Evolutionary conservation across 2,888 invertebrate genomes (phyloP).

Genomic region (Pristionchus entomophagus): DNA sequence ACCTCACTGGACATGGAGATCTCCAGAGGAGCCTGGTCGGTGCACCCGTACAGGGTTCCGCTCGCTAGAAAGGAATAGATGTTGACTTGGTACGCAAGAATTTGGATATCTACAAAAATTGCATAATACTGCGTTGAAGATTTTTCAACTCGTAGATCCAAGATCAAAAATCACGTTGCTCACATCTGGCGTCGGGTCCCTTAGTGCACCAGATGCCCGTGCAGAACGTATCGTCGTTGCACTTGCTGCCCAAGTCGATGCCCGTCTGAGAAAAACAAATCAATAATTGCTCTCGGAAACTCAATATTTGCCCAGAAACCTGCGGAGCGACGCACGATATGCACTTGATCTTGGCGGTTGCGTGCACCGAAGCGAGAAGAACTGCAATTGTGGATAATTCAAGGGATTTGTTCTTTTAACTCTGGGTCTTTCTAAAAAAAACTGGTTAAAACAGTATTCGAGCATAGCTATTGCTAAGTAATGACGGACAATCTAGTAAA

Average conservation of each 20-base stretch:
- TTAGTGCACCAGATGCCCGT: conserved; percentile 57
- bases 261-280: background rate
- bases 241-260: conserved; percentile 5
- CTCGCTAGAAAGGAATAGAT: conserved; percentile 5
- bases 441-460: too few species aligned
- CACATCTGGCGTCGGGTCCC: conserved; percentile 55
- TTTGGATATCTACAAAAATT: background rate
- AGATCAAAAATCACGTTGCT: background rate
- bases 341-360: conserved; percentile 17
- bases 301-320: background rate
- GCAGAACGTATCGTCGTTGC: conserved; percentile 52
- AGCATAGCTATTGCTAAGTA: too few species aligned
- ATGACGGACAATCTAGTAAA: too few species aligned
- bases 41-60: conserved; percentile 39
- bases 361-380: background rate
- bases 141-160: background rate
- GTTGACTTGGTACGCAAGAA: background rate
- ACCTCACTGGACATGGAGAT: conserved; percentile 17
- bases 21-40: background rate
- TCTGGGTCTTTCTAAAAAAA: too few species aligned
- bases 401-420: too few species aligned
- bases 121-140: background rate
- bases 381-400: too few species aligned
- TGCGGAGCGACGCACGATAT: background rate
- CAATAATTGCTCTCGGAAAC: background rate